Conservation (phyloP, 1,140 invertebrate genomes). For the Drosophila nannoptera region DNA sequence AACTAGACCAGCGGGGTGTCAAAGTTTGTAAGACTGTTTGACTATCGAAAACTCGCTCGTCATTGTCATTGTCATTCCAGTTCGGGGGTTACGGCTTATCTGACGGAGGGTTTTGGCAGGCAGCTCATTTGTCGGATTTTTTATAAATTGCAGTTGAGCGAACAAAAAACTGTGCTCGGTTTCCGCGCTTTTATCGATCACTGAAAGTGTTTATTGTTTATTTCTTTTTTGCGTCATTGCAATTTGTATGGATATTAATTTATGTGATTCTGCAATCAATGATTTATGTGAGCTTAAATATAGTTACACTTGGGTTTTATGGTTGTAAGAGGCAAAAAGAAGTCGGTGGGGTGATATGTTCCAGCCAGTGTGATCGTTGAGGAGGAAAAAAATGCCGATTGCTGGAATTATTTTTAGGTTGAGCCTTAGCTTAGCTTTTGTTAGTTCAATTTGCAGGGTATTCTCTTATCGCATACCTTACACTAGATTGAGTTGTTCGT, state of each 20-base stretch:
- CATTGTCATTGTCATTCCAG: slow-evolving; percentile 7
- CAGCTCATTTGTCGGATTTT: slow-evolving; percentile 3
- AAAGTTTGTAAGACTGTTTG: background rate
- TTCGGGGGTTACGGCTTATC: slow-evolving; percentile 8
- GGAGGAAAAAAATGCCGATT: too few species aligned
- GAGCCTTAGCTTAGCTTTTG: too few species aligned
- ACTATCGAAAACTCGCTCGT: background rate
- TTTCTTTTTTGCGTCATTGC: slow-evolving; percentile 8
- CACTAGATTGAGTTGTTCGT: background rate
- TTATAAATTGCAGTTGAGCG: slow-evolving; percentile 4
- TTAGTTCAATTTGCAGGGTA: background rate
- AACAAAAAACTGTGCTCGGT: background rate
- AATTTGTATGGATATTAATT: slow-evolving; percentile 31
- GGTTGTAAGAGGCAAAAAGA: too few species aligned
- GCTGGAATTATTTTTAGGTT: too few species aligned
- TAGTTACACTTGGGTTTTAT: slow-evolving; percentile 19
- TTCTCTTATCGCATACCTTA: background rate
- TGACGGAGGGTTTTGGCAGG: background rate
- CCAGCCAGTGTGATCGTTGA: too few species aligned
- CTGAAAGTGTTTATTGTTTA: background rate
- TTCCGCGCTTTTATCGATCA: slow-evolving; percentile 18
- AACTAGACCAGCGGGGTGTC: background rate
- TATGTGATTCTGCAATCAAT: slow-evolving; percentile 35
- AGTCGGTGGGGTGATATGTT: too few species aligned
- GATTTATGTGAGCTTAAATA: slow-evolving; percentile 27